Evolutionary conservation across 2,888 invertebrate species (phyloP), one percentile per base, ranked within the genome.

Genomic region (Tenthredo mesomela): DNA sequence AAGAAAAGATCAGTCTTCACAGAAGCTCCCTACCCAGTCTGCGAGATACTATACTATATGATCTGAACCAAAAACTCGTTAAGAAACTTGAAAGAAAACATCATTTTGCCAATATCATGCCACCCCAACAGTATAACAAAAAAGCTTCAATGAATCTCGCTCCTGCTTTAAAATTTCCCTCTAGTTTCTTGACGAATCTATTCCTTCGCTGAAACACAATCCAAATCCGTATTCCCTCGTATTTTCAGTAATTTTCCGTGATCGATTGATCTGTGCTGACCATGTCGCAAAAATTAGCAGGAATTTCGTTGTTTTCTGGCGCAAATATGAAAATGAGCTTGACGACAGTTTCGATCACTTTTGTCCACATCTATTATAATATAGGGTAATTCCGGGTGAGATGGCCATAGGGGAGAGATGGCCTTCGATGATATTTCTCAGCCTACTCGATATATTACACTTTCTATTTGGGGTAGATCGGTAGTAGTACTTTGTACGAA

Each of bases 31-130:
- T 21, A 21, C 37, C 12, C 37, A 18, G 1, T 29, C 25, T 18
- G 7, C 15, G 18, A 40, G 21, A 25, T 25, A 50, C 33, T 33
- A 9, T 15, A 47, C 43, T 25, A 21, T 78, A 58, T 18, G 7
- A 37, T 10, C 9, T 18, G 58, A 61, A 37, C 37, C n/a, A 40
- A 80, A 80, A 80, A 61, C 58, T 61, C 80, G 61, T 61, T 54
- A 29, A 25, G 29, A 50, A 77, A 77, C 54, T 77, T 77, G 29
- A 77, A 77, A 58, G 61, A 61, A 61, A 37, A 10, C 10, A n/a
- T 61, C 61, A 33, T 80, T 80, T 21, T 58, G 7, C 61, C 61
- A 12, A 61, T 40, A 40, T 61, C 33, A 61, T 80, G 33, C 54
- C 33, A 2, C 25, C 71, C 33, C 18, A 10, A 67, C 29, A 67